These are phyloP conservation scores for Sialis lutaria DNA, from an alignment of 2,888 invertebrate species.

Conservation along the genomic window DNA sequence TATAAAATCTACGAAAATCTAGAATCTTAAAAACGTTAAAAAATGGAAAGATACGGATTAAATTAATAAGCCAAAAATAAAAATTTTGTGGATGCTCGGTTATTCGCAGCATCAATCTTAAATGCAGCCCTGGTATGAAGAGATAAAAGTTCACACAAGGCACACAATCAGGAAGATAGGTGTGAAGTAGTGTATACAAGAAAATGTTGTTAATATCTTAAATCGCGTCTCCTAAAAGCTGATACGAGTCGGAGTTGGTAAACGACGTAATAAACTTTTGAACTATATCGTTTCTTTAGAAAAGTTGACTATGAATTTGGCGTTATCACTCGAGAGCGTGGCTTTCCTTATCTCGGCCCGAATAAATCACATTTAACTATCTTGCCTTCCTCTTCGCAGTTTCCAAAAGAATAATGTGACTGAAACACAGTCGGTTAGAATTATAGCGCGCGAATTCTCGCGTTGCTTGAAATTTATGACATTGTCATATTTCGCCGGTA, in stretches of 20 bases:
- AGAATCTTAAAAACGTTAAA: no score
- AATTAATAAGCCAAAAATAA: no score
- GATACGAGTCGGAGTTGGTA: not conserved
- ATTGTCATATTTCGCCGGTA: slow-evolving; percentile 40
- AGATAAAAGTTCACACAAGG: no score
- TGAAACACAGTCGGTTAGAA: slow-evolving; percentile 13
- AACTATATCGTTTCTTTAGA: slow-evolving; percentile 13
- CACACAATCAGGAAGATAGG: no score
- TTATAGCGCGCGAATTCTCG: slow-evolving; percentile 16
- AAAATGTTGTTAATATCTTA: not conserved
- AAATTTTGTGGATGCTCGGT: no score
- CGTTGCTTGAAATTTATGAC: slow-evolving; percentile 32
- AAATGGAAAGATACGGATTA: no score
- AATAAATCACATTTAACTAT: slow-evolving; percentile 25
- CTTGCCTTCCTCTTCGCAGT: slow-evolving; percentile 12
- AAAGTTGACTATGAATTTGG: slow-evolving; percentile 22
- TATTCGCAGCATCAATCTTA: no score
- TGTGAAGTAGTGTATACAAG: not conserved
- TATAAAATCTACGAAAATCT: no score
- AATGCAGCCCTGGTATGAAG: no score
- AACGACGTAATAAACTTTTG: not conserved
- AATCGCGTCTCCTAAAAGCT: not conserved
- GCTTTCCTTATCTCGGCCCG: slow-evolving; percentile 9
- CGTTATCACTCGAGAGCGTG: slow-evolving; percentile 22
- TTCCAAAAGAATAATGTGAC: slow-evolving; percentile 11